These are phyloP conservation scores for Julus scandinavius DNA, from an alignment of 2,888 invertebrate genomes.

Conservation along the genomic window DNA sequence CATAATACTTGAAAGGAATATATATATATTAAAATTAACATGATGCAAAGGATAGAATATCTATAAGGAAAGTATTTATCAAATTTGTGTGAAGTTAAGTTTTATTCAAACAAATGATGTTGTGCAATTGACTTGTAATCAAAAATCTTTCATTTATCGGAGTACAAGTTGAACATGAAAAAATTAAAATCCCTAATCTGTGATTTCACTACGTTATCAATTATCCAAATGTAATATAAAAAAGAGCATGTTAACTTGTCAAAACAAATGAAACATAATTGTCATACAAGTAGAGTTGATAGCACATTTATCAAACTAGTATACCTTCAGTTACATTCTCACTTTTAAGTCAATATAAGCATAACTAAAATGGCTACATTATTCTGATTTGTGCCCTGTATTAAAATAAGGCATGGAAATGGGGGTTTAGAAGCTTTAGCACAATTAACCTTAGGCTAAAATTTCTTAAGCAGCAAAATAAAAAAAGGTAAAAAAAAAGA, in stretches of 20 bases:
- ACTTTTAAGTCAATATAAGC: conserved; percentile 7
- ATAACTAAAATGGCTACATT: conserved; percentile 24
- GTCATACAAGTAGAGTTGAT: not conserved
- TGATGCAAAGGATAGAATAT: not conserved
- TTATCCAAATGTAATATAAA: not conserved
- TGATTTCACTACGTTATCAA: too few species aligned
- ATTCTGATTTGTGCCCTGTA: not conserved
- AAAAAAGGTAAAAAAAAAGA: not conserved
- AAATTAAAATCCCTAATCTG: not conserved
- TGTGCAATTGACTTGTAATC: conserved; percentile 29
- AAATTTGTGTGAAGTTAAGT: not conserved
- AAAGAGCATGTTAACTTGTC: not conserved
- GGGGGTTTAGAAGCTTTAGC: conserved; percentile 3
- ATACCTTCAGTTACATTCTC: conserved; percentile 30
- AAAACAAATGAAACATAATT: conserved; percentile 11
- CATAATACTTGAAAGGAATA: not conserved
- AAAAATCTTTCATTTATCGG: not conserved
- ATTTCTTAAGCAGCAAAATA: conserved; percentile 21
- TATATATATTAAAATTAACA: not conserved
- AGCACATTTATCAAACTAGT: not conserved
- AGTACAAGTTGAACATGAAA: not conserved
- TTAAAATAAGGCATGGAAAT: not conserved
- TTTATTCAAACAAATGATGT: not conserved
- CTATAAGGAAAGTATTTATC: not conserved
- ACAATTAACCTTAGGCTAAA: not conserved